Evolutionary conservation across 1,140 invertebrate genomes (phyloP).

Genomic region (Tenebrio molitor): DNA sequence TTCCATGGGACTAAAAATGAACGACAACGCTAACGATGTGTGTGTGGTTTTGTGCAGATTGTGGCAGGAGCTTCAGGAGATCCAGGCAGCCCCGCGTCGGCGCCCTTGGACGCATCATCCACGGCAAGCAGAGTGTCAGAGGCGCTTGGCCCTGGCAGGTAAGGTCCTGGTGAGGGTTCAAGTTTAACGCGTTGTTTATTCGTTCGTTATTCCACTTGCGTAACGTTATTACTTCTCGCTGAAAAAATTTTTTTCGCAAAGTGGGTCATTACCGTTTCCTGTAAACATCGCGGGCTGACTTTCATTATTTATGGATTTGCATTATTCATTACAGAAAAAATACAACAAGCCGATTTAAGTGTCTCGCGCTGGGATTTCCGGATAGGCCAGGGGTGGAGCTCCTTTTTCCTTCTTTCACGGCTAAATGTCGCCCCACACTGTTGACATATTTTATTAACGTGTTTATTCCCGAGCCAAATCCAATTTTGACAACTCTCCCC

Average conservation of each 20-base stretch:
- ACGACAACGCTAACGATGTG: conserved; percentile 26
- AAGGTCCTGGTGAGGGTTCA: conserved; percentile 51
- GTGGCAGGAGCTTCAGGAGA: conserved; percentile 70
- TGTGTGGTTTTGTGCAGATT: conserved; percentile 66
- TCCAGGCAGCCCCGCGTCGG: conserved; percentile 70
- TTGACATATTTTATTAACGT: too few species aligned
- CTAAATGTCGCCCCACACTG: too few species aligned
- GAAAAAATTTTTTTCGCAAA: conserved; percentile 10
- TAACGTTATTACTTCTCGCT: not conserved
- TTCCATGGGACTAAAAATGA: too few species aligned
- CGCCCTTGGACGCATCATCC: conserved; percentile 78
- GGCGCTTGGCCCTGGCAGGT: conserved; percentile 91
- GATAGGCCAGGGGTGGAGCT: too few species aligned
- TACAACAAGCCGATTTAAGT: not conserved
- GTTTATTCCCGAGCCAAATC: too few species aligned
- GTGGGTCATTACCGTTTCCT: conserved; percentile 35
- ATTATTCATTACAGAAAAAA: not conserved
- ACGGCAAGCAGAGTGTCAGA: conserved; percentile 80
- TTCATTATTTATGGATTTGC: conserved; percentile 21
- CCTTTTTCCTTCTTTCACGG: too few species aligned
- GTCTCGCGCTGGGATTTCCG: too few species aligned
- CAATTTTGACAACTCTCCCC: too few species aligned
- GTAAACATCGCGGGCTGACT: conserved; percentile 9
- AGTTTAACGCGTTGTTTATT: conserved; percentile 22
- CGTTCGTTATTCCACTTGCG: conserved; percentile 8